Conservation (phyloP, 2,797 vertebrate genomes). For the Pampus argenteus region DNA sequence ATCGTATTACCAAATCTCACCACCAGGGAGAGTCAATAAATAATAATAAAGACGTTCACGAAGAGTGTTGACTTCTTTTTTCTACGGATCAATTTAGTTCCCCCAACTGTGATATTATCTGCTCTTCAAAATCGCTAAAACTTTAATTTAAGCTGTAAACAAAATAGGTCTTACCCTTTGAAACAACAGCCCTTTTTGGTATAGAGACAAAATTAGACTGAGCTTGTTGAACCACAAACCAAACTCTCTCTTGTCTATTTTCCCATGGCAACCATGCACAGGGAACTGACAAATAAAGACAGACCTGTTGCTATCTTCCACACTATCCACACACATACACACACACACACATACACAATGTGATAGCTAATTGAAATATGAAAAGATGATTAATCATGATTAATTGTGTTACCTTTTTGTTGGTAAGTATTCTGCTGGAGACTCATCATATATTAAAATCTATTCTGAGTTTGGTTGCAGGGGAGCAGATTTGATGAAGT, state of each 20-base stretch:
- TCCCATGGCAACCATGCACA: slow-evolving; percentile 77
- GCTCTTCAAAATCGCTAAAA: slow-evolving; percentile 18
- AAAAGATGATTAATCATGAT: slow-evolving; percentile 21
- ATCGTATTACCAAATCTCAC: slow-evolving; percentile 21
- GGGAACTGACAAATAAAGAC: slow-evolving; percentile 56
- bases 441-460: background rate
- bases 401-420: slow-evolving; percentile 20
- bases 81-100: background rate
- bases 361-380: slow-evolving; percentile 19
- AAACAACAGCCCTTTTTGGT: slow-evolving; percentile 17
- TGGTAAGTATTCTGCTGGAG: background rate
- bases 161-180: background rate
- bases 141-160: background rate
- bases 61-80: slow-evolving; percentile 3
- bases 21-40: slow-evolving; percentile 61
- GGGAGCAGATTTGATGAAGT: slow-evolving; percentile 15
- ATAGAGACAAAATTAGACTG: slow-evolving; percentile 17
- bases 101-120: slow-evolving; percentile 15
- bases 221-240: slow-evolving; percentile 44
- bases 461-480: background rate
- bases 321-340: slow-evolving; percentile 28
- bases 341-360: slow-evolving; percentile 6
- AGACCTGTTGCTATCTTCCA: slow-evolving; percentile 74
- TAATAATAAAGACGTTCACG: slow-evolving; percentile 2
- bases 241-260: slow-evolving; percentile 39